phyloP scores from a whole-genome alignment of 2,888 invertebrate species.

The Phyto melanocephala region DNA sequence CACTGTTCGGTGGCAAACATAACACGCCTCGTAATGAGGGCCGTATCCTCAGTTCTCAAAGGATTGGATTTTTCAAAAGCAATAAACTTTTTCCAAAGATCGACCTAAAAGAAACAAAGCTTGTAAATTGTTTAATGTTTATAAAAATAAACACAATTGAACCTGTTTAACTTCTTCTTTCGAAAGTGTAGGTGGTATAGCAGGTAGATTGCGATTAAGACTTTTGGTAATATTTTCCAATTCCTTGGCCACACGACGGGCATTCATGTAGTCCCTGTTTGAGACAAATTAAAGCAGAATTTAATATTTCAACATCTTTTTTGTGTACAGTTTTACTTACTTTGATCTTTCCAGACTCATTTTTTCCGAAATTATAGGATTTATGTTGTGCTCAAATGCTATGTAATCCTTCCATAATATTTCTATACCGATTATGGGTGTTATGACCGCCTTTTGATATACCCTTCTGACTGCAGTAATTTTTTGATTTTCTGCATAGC shows the following conservation, averaged over 20 bases:
- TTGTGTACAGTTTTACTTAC: conserved; percentile 66
- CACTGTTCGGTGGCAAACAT: conserved; percentile 99
- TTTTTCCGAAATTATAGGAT: conserved; percentile 91
- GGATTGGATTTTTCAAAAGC: conserved; percentile 98
- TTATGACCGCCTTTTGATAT: conserved; percentile 96
- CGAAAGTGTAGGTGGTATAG: conserved; percentile 95
- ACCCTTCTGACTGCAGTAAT: conserved; percentile 98
- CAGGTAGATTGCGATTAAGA: conserved; percentile 95
- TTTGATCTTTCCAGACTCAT: conserved; percentile 96
- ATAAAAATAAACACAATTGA: conserved; percentile 44
- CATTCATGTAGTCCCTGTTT: conserved; percentile 98
- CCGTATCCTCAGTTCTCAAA: conserved; percentile 96
- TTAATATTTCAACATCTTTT: background rate
- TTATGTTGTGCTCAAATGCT: conserved; percentile 94
- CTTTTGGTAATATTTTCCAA: conserved; percentile 96
- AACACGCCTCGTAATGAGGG: conserved; percentile 93
- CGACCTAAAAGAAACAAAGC: conserved; percentile 82
- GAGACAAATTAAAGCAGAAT: background rate
- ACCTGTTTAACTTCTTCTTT: conserved; percentile 96
- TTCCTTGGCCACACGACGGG: conserved; percentile 96
- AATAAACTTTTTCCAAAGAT: conserved; percentile 99
- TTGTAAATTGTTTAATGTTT: background rate
- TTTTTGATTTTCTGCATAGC: conserved; percentile 99
- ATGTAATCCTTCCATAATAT: conserved; percentile 99
- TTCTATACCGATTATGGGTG: conserved; percentile 98